These are phyloP conservation scores for Hemibagrus wyckioides DNA, from an alignment of 2,113 vertebrate species.

Conservation along the genomic window DNA sequence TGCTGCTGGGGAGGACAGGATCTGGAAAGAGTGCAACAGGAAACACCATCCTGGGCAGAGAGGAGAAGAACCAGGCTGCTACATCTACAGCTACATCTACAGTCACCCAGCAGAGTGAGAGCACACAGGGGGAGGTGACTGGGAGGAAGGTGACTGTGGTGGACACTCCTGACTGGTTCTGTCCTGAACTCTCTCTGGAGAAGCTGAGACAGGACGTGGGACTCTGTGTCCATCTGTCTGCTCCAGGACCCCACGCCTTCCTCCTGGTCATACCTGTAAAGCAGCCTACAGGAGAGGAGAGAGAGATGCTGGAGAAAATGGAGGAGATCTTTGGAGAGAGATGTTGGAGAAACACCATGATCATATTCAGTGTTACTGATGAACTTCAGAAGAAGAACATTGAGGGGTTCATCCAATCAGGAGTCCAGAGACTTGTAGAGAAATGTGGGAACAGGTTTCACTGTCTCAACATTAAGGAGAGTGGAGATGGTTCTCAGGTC, in stretches of 20 bases:
- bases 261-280: slow-evolving; percentile 36
- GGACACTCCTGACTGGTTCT: slow-evolving; percentile 44
- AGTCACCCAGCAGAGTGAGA: neutral
- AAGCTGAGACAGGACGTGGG: slow-evolving; percentile 2
- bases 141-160: slow-evolving; percentile 2
- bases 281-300: slow-evolving; percentile 14
- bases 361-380: slow-evolving; percentile 12
- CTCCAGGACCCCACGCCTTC: no score
- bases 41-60: slow-evolving; percentile 52
- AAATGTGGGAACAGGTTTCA: no score
- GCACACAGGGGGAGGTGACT: neutral
- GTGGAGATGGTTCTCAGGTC: no score
- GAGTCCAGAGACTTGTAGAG: neutral
- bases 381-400: slow-evolving; percentile 1
- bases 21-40: slow-evolving; percentile 46
- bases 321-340: neutral
- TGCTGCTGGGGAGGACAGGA: neutral
- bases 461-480: no score
- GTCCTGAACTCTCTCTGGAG: slow-evolving; percentile 17
- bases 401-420: neutral
- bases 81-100: slow-evolving; percentile 2
- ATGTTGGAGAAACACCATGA: slow-evolving; percentile 4
- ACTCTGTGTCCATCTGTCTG: slow-evolving; percentile 11
- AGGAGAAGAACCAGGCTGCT: slow-evolving; percentile 26
- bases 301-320: neutral